A percentile compares a stretch with the other conserved stretches of the same genome.
Conservation (phyloP, 2,113 vertebrate genomes). For the Oreamnos americanus region DNA sequence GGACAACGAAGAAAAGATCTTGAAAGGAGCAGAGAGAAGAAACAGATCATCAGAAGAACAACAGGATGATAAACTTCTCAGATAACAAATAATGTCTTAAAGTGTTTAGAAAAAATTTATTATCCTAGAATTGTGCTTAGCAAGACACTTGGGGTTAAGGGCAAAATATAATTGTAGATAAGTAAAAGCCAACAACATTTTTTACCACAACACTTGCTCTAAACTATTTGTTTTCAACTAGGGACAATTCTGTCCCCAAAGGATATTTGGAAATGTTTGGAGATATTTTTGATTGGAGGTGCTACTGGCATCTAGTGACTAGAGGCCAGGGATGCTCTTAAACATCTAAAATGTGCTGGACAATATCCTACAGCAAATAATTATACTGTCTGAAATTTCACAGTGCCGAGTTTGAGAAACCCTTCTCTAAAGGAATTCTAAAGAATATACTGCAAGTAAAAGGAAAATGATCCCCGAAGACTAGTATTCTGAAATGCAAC, state of each 20-base stretch:
- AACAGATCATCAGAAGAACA: neutral
- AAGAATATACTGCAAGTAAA: neutral
- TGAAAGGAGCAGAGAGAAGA: neutral
- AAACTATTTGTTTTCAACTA: neutral
- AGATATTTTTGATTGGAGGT: neutral
- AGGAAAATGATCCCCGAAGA: neutral
- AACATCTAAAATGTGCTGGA: neutral
- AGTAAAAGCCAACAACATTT: neutral
- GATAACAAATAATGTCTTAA: neutral
- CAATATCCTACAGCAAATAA: neutral
- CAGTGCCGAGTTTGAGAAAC: neutral
- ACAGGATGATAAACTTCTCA: neutral
- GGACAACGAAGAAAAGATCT: neutral
- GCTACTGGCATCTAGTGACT: neutral
- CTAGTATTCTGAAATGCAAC: neutral
- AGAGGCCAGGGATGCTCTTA: neutral
- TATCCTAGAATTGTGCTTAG: neutral
- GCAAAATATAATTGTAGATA: neutral
- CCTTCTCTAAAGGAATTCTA: neutral
- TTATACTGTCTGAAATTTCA: neutral
- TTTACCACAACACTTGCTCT: neutral
- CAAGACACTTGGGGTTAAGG: neutral
- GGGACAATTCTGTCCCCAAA: neutral
- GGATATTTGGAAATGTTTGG: neutral
- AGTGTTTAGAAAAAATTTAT: neutral